phyloP scores from a whole-genome alignment of 2,888 invertebrate species.

The Erynnis tages region DNA sequence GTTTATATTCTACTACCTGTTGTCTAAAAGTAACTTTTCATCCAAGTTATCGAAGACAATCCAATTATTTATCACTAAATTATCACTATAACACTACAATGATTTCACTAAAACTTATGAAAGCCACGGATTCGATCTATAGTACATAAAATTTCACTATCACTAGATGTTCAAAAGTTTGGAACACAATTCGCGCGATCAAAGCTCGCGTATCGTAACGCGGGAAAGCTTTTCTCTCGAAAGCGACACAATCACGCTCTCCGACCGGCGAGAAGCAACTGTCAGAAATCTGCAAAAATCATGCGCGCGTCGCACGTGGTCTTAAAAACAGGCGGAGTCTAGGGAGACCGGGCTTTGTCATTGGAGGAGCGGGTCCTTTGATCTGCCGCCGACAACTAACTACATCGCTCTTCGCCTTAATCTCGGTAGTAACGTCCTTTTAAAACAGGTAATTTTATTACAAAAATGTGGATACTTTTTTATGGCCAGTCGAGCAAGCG shows the following conservation, averaged over 20 bases:
- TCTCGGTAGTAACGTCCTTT: slow-evolving; percentile 80
- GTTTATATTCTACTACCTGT: slow-evolving; percentile 43
- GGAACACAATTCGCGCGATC: slow-evolving; percentile 39
- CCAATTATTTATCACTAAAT: slow-evolving; percentile 38
- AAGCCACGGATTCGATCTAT: slow-evolving; percentile 37
- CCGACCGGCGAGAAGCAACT: slow-evolving; percentile 53
- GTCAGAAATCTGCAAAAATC: slow-evolving; percentile 51
- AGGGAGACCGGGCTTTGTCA: slow-evolving; percentile 43
- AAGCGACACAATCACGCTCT: slow-evolving; percentile 37
- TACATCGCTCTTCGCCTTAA: slow-evolving; percentile 78
- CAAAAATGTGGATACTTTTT: slow-evolving; percentile 73
- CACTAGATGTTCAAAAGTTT: slow-evolving; percentile 36
- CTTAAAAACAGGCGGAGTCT: slow-evolving; percentile 59
- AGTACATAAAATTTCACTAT: background rate
- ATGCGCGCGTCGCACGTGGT: slow-evolving; percentile 79
- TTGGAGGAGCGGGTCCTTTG: slow-evolving; percentile 68
- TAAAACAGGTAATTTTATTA: slow-evolving; percentile 81
- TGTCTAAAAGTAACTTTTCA: slow-evolving; percentile 25
- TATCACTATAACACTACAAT: slow-evolving; percentile 41
- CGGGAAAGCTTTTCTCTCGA: slow-evolving; percentile 35
- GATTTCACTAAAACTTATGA: no score
- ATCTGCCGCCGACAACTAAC: slow-evolving; percentile 77
- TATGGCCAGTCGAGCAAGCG: slow-evolving; percentile 68
- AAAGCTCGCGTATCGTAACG: slow-evolving; percentile 35
- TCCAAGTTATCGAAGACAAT: slow-evolving; percentile 35